phyloP scores from a whole-genome alignment of 2,797 vertebrate genomes.

The Limnodromus scolopaceus region DNA sequence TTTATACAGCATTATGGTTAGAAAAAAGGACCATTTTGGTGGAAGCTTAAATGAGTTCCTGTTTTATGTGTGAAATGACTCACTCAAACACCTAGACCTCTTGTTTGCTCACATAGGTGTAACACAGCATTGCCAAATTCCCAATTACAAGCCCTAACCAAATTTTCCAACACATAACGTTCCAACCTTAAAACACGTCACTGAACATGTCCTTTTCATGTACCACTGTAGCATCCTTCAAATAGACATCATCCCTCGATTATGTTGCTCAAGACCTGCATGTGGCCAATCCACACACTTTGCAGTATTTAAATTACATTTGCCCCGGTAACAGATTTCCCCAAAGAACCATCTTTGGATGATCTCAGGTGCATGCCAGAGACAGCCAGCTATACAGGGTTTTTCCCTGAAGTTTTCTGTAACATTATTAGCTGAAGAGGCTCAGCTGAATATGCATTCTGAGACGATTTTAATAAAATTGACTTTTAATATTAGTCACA shows the following conservation, averaged over 20 bases:
- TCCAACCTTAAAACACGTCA: neutral
- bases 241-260: neutral
- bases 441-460: neutral
- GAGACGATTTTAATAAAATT: neutral
- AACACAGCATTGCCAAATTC: accelerated
- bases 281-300: neutral
- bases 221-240: neutral
- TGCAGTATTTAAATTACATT: neutral
- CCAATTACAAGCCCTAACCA: neutral
- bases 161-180: neutral
- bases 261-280: neutral
- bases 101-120: neutral
- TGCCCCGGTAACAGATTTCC: neutral
- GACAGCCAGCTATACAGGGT: neutral
- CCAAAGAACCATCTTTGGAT: neutral
- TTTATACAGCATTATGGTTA: neutral
- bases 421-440: neutral
- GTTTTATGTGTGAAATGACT: neutral
- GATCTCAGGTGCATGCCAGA: neutral
- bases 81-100: neutral
- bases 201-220: neutral
- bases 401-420: neutral
- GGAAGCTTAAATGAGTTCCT: neutral
- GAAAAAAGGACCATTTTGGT: neutral
- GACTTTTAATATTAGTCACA: neutral